phyloP scores from a whole-genome alignment of 2,888 invertebrate genomes.

The Sinelater perroti region DNA sequence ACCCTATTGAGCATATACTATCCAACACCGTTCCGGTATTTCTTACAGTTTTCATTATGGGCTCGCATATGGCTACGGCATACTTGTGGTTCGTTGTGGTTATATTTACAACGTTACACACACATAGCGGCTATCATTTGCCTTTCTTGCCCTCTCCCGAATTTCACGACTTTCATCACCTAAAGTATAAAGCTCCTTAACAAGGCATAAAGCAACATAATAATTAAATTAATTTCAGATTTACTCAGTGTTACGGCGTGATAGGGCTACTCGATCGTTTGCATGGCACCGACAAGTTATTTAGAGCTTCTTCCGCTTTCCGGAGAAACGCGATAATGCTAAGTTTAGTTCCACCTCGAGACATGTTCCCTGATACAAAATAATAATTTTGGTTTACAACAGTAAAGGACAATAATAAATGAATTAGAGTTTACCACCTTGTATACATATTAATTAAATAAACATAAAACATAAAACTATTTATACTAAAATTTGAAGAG shows the following conservation, averaged over 20 bases:
- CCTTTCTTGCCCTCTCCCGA: conserved; percentile 68
- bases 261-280: conserved; percentile 82
- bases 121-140: conserved; percentile 83
- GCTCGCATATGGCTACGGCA: conserved; percentile 77
- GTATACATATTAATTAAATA: too few relatives aligned
- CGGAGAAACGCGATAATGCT: conserved; percentile 77
- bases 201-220: not conserved
- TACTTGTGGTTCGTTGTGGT: conserved; percentile 84
- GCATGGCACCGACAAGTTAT: conserved; percentile 82
- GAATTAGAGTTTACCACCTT: too few relatives aligned
- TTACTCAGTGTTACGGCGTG: conserved; percentile 85
- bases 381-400: too few relatives aligned
- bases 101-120: conserved; percentile 80
- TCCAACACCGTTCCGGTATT: conserved; percentile 81
- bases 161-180: conserved; percentile 88
- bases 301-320: conserved; percentile 77
- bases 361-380: conserved; percentile 74
- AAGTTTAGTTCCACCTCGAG: conserved; percentile 71
- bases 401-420: too few relatives aligned
- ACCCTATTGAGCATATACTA: conserved; percentile 80
- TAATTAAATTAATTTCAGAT: conserved; percentile 63
- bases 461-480: too few relatives aligned
- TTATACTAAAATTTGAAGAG: too few relatives aligned
- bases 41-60: conserved; percentile 76
- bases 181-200: conserved; percentile 66